Evolutionary conservation across 2,888 invertebrate genomes (phyloP).

Genomic region (Muscina levida): DNA sequence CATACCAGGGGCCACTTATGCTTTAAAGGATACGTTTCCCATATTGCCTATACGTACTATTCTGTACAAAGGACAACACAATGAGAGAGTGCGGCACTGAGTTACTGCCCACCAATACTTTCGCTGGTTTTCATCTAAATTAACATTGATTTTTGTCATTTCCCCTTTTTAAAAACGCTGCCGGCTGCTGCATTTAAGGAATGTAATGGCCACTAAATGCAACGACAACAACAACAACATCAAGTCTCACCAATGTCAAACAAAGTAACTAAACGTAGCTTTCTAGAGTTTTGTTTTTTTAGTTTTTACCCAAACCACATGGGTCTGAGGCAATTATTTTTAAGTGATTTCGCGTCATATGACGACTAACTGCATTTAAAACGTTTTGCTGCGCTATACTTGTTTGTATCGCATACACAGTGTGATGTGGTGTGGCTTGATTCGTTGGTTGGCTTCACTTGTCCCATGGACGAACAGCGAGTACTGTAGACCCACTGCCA

Average conservation of each 20-base stretch:
- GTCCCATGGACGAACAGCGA: slow-evolving; percentile 36
- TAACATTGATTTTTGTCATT: slow-evolving; percentile 21
- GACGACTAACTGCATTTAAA: slow-evolving; percentile 58
- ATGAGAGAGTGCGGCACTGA: background rate
- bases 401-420: slow-evolving; percentile 18
- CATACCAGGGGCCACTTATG: too few species aligned
- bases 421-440: slow-evolving; percentile 5
- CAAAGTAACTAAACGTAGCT: slow-evolving; percentile 37
- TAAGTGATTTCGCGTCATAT: slow-evolving; percentile 66
- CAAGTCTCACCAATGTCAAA: slow-evolving; percentile 45
- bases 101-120: background rate
- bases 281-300: slow-evolving; percentile 54
- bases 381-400: slow-evolving; percentile 35
- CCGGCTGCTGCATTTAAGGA: slow-evolving; percentile 57
- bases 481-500: background rate
- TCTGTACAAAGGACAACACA: background rate
- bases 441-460: slow-evolving; percentile 56
- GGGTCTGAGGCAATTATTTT: slow-evolving; percentile 67
- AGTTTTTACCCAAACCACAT: slow-evolving; percentile 64
- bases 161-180: slow-evolving; percentile 47
- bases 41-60: too few species aligned
- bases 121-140: slow-evolving; percentile 3
- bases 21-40: too few species aligned
- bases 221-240: slow-evolving; percentile 39
- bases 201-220: slow-evolving; percentile 50